Percentiles rank a stretch among this genome's conserved stretches.
phyloP scores from a whole-genome alignment of 2,888 invertebrate genomes.

The Venustoraphidia nigricollis region DNA sequence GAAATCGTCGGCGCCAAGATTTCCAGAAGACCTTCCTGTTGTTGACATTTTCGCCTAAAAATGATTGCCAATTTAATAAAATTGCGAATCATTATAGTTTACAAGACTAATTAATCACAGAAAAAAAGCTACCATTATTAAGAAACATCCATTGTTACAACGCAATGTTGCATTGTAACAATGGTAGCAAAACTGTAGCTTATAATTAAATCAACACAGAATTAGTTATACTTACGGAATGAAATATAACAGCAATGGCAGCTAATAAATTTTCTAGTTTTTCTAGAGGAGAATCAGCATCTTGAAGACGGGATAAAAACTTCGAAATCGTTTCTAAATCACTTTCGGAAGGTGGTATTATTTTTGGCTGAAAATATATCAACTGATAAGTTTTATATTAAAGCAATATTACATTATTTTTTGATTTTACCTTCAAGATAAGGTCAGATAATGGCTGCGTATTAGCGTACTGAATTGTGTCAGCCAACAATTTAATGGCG shows the following conservation, averaged over 20 bases:
- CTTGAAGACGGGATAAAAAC: conserved; percentile 69
- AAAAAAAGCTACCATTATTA: too few relatives aligned
- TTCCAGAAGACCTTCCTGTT: conserved; percentile 29
- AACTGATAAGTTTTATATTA: conserved; percentile 1
- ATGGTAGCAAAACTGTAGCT: too few relatives aligned
- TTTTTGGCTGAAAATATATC: conserved; percentile 38
- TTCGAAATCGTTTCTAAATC: conserved; percentile 65
- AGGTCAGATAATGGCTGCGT: conserved; percentile 51
- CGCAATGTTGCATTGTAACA: too few relatives aligned
- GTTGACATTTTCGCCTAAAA: conserved; percentile 51
- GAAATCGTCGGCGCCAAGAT: conserved; percentile 74
- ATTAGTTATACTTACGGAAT: conserved; percentile 40
- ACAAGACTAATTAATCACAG: too few relatives aligned
- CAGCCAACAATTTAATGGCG: conserved; percentile 56
- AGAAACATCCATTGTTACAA: too few relatives aligned
- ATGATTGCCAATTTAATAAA: conserved; percentile 5
- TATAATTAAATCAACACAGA: neutral
- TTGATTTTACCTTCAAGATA: conserved; percentile 42
- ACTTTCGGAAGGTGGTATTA: conserved; percentile 58
- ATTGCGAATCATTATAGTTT: too few relatives aligned
- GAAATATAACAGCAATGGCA: conserved; percentile 76
- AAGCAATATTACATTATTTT: neutral
- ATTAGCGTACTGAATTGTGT: conserved; percentile 52
- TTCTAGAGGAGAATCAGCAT: conserved; percentile 82
- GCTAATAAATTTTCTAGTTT: conserved; percentile 85